Base-by-base conservation (phyloP, 2,113 vertebrate genomes). In the Taxidea taxus region DNA sequence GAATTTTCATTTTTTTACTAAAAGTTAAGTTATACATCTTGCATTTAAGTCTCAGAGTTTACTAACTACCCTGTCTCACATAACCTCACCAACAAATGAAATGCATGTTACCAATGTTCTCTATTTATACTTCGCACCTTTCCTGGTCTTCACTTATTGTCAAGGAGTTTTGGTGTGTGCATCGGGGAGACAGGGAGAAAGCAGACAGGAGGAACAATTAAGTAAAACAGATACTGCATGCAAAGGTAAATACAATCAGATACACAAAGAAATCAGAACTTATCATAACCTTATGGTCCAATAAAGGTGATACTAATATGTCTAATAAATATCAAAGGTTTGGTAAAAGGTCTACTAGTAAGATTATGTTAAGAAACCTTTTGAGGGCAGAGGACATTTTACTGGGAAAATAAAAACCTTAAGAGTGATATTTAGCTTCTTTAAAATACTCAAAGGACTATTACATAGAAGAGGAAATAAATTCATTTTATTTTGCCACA, bases 171-270 rank as follows among this genome's bases (percentile, higher is more conserved):
- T n/a, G 34, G 23, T 16, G 2, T 1, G 13, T 12, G 23, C 23
- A 1, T 25, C 13, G 42, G 42, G 27, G 42, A 29, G 3, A 18
- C 27, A 14, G 5, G 70, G 11, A 39, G 44, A 62, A 39, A 23
- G 34, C 12, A 21, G 16, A 8, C 44, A 88, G 25, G 51, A 94
- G 64, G 64, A 88, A 91, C 21, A 91, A 68, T 27, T 31, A 60
- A 49, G 14, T 68, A 77, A 86, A 88, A 94, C 27, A 91, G 6
- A 39, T n/a, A 88, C 2, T 83, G 29, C 39, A 62, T 31, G 29
- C 56, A 66, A 84, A 92, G 51, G 77, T 42, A 94, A 95, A 78
- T 44, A 89, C 84, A 70, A 92, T 72, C 83, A 72, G 54, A 70
- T 25, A 77, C 29, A 66, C 44, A 83, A 75, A 72, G 74, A 66